phyloP scores from a whole-genome alignment of 2,113 vertebrate species.

The Tautogolabrus adspersus region DNA sequence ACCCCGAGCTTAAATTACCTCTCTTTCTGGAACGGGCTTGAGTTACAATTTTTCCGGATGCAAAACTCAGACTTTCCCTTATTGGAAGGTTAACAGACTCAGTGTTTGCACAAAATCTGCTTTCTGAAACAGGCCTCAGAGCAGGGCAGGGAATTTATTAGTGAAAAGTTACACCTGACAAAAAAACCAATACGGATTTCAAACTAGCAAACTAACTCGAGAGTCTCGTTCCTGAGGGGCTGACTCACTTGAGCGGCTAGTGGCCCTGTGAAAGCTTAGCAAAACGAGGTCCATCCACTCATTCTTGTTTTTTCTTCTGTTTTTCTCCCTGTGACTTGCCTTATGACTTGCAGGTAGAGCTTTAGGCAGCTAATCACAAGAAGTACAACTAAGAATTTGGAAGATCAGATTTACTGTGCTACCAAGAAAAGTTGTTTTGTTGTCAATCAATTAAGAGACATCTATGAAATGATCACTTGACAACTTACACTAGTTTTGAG shows the following conservation, averaged over 20 bases:
- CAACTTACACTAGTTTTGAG: conserved; percentile 1
- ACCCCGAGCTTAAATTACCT: no score
- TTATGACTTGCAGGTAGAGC: conserved; percentile 74
- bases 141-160: conserved; percentile 6
- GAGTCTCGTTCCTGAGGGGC: not conserved
- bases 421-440: not conserved
- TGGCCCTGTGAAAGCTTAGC: conserved; percentile 35
- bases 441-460: not conserved
- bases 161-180: not conserved
- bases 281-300: conserved; percentile 13
- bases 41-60: no score
- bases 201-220: no score
- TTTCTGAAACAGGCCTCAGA: not conserved
- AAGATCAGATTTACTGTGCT: conserved; percentile 18
- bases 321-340: conserved; percentile 69
- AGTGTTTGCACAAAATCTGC: not conserved
- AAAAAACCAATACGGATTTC: not conserved
- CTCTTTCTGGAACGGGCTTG: no score
- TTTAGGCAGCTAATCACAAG: conserved; percentile 67
- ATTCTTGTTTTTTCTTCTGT: not conserved
- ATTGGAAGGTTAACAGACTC: no score
- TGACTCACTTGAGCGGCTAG: no score
- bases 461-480: conserved; percentile 15
- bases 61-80: no score
- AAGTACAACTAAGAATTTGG: conserved; percentile 11